A percentile compares a stretch with the other conserved stretches of the same genome.
Evolutionary conservation across 2,113 vertebrate genomes (phyloP).

Genomic region (Arvicanthis niloticus): DNA sequence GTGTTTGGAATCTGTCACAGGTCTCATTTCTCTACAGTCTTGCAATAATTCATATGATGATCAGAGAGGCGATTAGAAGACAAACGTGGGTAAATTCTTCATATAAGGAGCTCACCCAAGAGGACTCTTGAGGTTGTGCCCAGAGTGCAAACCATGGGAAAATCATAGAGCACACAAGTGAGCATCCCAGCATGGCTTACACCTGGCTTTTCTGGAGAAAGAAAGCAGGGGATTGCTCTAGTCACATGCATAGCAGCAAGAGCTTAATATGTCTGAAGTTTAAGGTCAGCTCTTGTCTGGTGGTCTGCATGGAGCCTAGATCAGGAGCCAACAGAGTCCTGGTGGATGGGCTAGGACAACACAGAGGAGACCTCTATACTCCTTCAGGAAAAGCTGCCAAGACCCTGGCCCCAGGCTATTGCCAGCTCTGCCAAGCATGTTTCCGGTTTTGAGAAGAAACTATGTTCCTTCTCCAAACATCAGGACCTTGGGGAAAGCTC

Average conservation of each 20-base stretch:
- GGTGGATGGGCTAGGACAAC: neutral
- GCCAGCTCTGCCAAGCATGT: neutral
- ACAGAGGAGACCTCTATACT: neutral
- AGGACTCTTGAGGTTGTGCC: neutral
- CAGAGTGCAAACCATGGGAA: neutral
- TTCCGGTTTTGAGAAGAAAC: no score
- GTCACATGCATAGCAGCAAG: neutral
- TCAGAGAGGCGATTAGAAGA: neutral
- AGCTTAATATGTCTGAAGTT: neutral
- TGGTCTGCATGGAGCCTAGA: neutral
- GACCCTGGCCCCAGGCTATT: neutral
- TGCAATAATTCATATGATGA: slow-evolving; percentile 25
- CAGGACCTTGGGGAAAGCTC: neutral
- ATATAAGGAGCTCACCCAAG: neutral
- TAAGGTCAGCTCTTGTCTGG: neutral
- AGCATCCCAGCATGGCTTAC: neutral
- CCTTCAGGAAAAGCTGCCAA: neutral
- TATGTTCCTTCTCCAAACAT: no score
- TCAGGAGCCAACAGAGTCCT: neutral
- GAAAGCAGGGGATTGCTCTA: neutral
- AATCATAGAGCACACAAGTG: neutral
- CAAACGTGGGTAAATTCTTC: neutral
- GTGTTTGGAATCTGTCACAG: neutral
- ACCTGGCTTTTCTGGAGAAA: neutral
- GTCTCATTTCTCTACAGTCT: neutral